Percentiles rank a stretch among this genome's conserved stretches.
These are phyloP conservation scores for Drosophila saltans DNA, from an alignment of 1,140 invertebrate species.

Conservation along the genomic window DNA sequence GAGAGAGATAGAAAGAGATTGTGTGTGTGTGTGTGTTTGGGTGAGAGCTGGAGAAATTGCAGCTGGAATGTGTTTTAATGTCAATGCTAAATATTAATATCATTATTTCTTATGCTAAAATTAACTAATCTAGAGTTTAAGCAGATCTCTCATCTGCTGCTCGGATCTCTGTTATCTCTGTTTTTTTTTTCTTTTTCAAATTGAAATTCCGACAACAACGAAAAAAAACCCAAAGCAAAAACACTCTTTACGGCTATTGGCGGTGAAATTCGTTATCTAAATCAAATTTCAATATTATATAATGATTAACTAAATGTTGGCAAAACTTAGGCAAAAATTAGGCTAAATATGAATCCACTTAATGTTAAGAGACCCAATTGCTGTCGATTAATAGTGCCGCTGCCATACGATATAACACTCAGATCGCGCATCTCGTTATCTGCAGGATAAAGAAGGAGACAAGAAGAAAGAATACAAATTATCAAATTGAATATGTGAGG, in stretches of 20 bases:
- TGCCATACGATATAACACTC: slow-evolving; percentile 83
- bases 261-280: slow-evolving; percentile 70
- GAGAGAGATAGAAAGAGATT: not conserved
- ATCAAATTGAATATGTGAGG: not conserved
- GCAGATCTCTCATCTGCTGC: slow-evolving; percentile 11
- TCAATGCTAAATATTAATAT: not conserved
- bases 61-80: not conserved
- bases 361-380: slow-evolving; percentile 62
- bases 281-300: slow-evolving; percentile 23
- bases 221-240: slow-evolving; percentile 34
- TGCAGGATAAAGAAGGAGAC: slow-evolving; percentile 50
- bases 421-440: slow-evolving; percentile 82
- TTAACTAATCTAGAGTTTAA: slow-evolving; percentile 30
- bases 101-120: slow-evolving; percentile 12
- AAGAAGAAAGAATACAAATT: not conserved
- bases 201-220: slow-evolving; percentile 3
- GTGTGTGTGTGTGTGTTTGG: too few relatives aligned
- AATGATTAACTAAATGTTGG: slow-evolving; percentile 4
- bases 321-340: slow-evolving; percentile 58
- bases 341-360: slow-evolving; percentile 57
- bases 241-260: slow-evolving; percentile 66
- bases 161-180: not conserved
- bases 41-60: too few relatives aligned
- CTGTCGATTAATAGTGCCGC: slow-evolving; percentile 66
- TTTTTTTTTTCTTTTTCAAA: slow-evolving; percentile 8